Percentiles rank a stretch among this genome's conserved stretches.
Conservation (phyloP, 2,888 invertebrate species). For the Erebia epiphron region DNA sequence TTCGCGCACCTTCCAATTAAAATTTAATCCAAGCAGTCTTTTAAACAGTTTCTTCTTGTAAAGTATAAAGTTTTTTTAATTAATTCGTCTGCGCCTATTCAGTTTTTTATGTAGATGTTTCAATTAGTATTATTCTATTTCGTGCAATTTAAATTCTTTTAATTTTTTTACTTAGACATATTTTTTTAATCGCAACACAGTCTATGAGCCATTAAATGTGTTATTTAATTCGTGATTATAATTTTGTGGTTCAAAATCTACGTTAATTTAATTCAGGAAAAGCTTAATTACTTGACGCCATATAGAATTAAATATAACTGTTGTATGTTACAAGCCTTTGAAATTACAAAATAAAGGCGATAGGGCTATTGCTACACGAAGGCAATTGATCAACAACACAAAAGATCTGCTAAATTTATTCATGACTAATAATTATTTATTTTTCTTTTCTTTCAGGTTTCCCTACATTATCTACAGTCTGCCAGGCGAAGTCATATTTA, state of each 20-base stretch:
- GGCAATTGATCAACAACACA: not conserved
- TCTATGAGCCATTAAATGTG: conserved; percentile 7
- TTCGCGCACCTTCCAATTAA: conserved; percentile 35
- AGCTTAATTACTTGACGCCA: not conserved
- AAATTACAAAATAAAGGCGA: too few relatives aligned
- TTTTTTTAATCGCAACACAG: conserved; percentile 7
- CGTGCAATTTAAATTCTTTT: conserved; percentile 22
- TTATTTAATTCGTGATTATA: conserved; percentile 1
- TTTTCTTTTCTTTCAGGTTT: conserved; percentile 35
- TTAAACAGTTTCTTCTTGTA: conserved; percentile 35
- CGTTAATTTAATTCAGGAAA: not conserved
- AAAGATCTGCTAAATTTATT: not conserved
- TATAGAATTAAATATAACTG: too few relatives aligned
- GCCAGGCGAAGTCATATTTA: conserved; percentile 28
- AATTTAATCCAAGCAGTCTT: conserved; percentile 37
- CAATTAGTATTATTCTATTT: conserved; percentile 25
- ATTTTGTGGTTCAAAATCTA: not conserved
- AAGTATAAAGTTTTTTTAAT: conserved; percentile 31
- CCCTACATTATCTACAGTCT: conserved; percentile 26
- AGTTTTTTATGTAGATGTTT: conserved; percentile 19
- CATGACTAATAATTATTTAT: not conserved
- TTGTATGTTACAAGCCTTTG: too few relatives aligned
- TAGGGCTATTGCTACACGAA: too few relatives aligned
- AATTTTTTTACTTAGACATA: not conserved
- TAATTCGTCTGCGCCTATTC: conserved; percentile 27